Conservation (phyloP, 2,797 vertebrate genomes). For the Sebastes flavidus region DNA sequence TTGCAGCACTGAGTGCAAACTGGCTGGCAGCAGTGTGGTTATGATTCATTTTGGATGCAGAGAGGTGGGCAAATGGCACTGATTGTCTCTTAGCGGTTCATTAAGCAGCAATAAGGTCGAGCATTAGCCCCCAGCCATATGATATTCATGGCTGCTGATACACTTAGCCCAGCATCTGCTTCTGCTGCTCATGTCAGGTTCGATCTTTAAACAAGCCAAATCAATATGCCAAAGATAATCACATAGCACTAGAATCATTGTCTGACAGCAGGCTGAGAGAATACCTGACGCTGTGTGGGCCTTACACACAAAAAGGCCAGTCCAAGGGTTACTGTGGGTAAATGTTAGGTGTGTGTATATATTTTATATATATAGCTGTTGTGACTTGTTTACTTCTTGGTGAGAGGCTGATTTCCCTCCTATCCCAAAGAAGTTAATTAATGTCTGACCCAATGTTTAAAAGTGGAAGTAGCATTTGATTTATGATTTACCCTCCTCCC, state of each 20-base stretch:
- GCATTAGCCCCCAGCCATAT: constrained; percentile 59
- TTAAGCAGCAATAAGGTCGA: constrained; percentile 71
- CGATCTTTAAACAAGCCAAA: constrained; percentile 62
- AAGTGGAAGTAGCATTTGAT: neutral
- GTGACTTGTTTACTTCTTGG: neutral
- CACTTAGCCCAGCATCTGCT: constrained; percentile 76
- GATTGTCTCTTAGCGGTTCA: constrained; percentile 71
- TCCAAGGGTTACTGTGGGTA: constrained; percentile 13
- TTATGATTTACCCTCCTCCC: neutral
- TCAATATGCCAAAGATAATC: constrained; percentile 65
- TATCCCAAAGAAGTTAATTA: neutral
- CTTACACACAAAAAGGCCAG: neutral
- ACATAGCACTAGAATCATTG: constrained; percentile 12
- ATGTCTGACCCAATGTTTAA: neutral
- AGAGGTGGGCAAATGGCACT: constrained; percentile 61
- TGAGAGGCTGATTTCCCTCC: neutral
- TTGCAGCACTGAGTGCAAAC: constrained; percentile 27
- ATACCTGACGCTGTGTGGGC: neutral
- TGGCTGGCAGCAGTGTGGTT: constrained; percentile 14
- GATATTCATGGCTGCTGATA: constrained; percentile 70
- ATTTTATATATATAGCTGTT: neutral
- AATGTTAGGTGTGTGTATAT: neutral
- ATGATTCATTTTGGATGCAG: constrained; percentile 49
- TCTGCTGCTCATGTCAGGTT: constrained; percentile 51
- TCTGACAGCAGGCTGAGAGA: constrained; percentile 36